Percentiles rank a stretch among this genome's conserved stretches.
Conservation (phyloP, 2,113 vertebrate species). For the Nothocercus nigrocapillus region DNA sequence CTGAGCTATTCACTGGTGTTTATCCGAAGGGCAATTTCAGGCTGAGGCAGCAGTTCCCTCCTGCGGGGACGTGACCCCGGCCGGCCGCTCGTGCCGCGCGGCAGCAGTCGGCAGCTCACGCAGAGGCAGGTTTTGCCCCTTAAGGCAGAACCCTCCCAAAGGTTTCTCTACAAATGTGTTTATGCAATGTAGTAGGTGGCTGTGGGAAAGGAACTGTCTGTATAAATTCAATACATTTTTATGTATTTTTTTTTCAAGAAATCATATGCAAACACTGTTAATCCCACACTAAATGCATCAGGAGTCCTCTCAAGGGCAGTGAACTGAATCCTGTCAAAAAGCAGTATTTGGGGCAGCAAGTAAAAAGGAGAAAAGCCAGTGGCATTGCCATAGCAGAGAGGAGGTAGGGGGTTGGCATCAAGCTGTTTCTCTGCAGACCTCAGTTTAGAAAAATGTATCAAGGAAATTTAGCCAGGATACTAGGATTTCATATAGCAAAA, state of each 20-base stretch:
- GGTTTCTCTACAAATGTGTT: background rate
- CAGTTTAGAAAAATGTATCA: background rate
- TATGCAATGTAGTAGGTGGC: background rate
- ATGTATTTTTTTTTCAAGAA: background rate
- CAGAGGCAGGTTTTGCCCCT: too few relatives aligned
- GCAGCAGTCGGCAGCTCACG: too few relatives aligned
- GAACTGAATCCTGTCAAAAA: background rate
- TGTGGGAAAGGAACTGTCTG: accelerated
- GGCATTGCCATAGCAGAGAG: background rate
- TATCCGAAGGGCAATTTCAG: background rate
- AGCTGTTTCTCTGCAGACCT: background rate
- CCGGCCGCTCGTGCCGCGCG: background rate
- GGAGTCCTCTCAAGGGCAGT: background rate
- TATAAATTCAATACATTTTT: background rate
- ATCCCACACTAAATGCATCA: background rate
- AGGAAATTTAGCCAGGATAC: background rate
- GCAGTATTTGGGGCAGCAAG: background rate
- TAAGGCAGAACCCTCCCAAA: background rate
- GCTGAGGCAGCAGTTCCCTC: background rate
- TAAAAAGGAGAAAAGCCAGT: background rate
- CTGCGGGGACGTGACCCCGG: background rate
- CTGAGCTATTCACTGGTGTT: background rate
- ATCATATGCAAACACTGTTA: background rate
- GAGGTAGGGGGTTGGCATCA: background rate
- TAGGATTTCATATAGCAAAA: background rate